Conservation (phyloP, 2,888 invertebrate genomes). For the Cistogaster globosa region DNA sequence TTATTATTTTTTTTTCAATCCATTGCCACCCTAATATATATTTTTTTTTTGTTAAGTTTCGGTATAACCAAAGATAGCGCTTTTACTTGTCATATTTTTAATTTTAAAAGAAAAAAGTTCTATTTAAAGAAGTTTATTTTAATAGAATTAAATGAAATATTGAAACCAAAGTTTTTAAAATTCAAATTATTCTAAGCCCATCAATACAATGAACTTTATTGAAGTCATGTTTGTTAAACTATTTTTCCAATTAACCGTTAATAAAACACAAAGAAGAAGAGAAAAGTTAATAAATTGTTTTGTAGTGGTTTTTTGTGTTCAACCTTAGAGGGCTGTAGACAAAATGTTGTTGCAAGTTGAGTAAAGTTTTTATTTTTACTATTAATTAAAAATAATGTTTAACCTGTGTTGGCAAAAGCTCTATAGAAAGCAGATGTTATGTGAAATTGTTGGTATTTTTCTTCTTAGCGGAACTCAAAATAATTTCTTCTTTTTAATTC, state of each 20-base stretch:
- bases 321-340: slow-evolving; percentile 37
- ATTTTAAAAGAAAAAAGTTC: no score
- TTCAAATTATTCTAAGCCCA: background rate
- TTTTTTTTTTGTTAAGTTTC: no score
- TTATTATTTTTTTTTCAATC: no score
- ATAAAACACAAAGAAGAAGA: background rate
- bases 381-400: slow-evolving; percentile 38
- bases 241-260: slow-evolving; percentile 46
- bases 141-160: no score
- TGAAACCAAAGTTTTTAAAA: background rate
- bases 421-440: background rate
- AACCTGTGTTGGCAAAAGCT: background rate
- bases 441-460: no score
- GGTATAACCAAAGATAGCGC: no score
- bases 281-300: slow-evolving; percentile 36
- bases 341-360: slow-evolving; percentile 36
- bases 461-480: no score
- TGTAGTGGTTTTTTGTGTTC: background rate
- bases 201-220: background rate
- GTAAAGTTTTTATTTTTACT: slow-evolving; percentile 12
- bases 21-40: no score
- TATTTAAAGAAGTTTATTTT: no score
- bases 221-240: slow-evolving; percentile 18
- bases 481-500: no score
- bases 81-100: no score